Evolutionary conservation across 2,113 vertebrate genomes (phyloP).

Genomic region (Anser brachyrhynchus): DNA sequence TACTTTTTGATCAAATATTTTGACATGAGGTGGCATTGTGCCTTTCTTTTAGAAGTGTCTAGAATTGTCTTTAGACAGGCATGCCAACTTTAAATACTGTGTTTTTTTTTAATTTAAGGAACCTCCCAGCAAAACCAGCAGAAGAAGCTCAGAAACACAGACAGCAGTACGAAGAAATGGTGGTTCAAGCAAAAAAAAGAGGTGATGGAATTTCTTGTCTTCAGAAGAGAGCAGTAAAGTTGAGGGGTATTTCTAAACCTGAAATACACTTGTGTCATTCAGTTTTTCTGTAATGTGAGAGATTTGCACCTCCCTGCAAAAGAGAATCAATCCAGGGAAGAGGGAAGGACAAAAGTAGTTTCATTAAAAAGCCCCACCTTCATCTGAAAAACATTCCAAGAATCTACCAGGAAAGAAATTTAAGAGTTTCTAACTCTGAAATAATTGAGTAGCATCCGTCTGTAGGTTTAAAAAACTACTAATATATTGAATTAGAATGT

Average conservation of each 20-base stretch:
- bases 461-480: background rate
- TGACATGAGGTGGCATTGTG: background rate
- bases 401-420: background rate
- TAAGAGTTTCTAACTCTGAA: background rate
- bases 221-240: background rate
- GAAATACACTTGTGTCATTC: background rate
- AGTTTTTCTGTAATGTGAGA: background rate
- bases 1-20: conserved; percentile 19
- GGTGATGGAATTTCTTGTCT: conserved; percentile 72
- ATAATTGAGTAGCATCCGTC: background rate
- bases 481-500: background rate
- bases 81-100: background rate
- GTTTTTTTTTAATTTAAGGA: conserved; percentile 73
- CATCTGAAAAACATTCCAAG: background rate
- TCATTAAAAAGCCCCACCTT: background rate
- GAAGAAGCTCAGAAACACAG: conserved; percentile 94
- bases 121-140: conserved; percentile 95
- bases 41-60: background rate
- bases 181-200: conserved; percentile 94
- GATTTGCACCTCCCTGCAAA: background rate
- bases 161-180: conserved; percentile 97
- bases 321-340: background rate
- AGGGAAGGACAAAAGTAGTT: background rate
- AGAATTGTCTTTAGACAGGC: background rate
- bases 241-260: background rate